A percentile compares a stretch with the other conserved stretches of the same genome.
Evolutionary conservation across 2,888 invertebrate genomes (phyloP).

Genomic region (Sicus ferrugineus): DNA sequence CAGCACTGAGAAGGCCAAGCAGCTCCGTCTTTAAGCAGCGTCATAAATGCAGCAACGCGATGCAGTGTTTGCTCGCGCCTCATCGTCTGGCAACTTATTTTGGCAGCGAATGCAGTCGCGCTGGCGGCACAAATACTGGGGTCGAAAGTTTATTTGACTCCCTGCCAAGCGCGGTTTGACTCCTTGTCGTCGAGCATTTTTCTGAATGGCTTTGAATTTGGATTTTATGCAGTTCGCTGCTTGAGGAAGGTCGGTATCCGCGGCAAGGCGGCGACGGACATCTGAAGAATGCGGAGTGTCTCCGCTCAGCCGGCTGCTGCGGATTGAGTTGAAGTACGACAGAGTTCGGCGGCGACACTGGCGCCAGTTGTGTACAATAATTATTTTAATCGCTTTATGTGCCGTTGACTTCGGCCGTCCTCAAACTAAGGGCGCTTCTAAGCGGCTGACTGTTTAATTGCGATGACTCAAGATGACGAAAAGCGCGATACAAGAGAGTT

Average conservation of each 20-base stretch:
- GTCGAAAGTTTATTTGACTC: constrained; percentile 22
- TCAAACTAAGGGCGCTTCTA: not conserved
- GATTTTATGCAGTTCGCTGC: constrained; percentile 25
- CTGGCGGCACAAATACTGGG: constrained; percentile 30
- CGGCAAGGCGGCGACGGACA: not conserved
- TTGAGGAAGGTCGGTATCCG: constrained; percentile 18
- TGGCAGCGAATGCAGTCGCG: constrained; percentile 24
- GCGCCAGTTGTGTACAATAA: constrained; percentile 32
- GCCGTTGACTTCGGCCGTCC: constrained; percentile 9
- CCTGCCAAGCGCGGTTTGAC: constrained; percentile 26
- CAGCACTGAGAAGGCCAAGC: too few relatives aligned
- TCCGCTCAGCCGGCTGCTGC: not conserved
- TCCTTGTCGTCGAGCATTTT: constrained; percentile 10
- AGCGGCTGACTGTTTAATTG: not conserved
- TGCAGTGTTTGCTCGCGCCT: constrained; percentile 22
- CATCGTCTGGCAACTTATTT: constrained; percentile 28
- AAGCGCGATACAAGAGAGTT: not conserved
- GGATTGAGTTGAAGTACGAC: constrained; percentile 13
- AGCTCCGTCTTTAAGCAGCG: not conserved
- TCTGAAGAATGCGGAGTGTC: constrained; percentile 5
- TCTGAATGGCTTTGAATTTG: constrained; percentile 15
- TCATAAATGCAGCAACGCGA: not conserved
- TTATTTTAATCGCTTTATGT: constrained; percentile 32
- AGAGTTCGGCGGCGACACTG: constrained; percentile 23
- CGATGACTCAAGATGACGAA: not conserved